Evolutionary conservation across 2,113 vertebrate species (phyloP).

Genomic region (Notothenia coriiceps): DNA sequence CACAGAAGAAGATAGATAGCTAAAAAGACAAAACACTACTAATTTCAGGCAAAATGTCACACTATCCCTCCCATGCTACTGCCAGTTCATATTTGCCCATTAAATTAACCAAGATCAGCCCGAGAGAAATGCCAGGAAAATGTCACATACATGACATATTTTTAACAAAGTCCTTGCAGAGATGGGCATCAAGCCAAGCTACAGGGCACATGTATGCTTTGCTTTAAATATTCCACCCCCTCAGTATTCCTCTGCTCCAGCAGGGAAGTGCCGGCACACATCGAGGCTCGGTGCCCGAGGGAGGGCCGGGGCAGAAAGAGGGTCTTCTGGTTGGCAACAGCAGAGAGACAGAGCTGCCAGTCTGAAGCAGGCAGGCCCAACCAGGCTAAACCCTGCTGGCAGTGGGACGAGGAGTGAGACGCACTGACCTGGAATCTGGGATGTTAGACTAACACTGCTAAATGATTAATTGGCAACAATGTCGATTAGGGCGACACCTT

Average conservation of each 20-base stretch:
- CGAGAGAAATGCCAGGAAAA: no score
- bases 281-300: conserved; percentile 56
- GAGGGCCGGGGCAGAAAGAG: conserved; percentile 42
- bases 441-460: conserved; percentile 80
- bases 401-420: conserved; percentile 54
- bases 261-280: conserved; percentile 40
- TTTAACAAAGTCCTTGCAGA: no score
- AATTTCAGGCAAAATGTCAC: not conserved
- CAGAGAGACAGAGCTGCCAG: conserved; percentile 45
- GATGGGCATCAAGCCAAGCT: conserved; percentile 2
- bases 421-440: conserved; percentile 76
- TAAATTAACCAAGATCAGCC: not conserved
- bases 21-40: not conserved
- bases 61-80: not conserved
- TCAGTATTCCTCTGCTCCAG: conserved; percentile 35
- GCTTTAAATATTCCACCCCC: conserved; percentile 25
- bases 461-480: conserved; percentile 79
- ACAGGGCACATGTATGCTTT: conserved; percentile 31
- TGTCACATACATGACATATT: no score
- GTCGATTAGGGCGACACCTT: conserved; percentile 76
- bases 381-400: conserved; percentile 61
- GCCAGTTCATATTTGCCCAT: not conserved
- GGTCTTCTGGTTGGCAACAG: conserved; percentile 56
- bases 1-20: not conserved
- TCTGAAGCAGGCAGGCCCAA: conserved; percentile 41